Percentiles rank a stretch among this genome's conserved stretches.
Evolutionary conservation across 2,797 vertebrate species (phyloP).

Genomic region (Sylvilagus floridanus): DNA sequence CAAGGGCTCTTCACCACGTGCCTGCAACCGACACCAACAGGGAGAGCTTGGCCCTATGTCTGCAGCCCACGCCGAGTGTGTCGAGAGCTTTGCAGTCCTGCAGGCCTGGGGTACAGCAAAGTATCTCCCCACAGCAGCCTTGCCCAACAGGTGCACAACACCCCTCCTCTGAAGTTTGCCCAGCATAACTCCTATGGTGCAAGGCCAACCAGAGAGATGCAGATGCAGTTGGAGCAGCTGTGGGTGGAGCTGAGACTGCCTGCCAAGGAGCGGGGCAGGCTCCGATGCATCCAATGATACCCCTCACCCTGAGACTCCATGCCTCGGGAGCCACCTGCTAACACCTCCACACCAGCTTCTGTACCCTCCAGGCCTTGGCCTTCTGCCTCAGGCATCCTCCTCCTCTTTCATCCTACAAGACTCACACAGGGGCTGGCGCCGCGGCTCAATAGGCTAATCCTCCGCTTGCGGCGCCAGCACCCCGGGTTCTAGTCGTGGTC

Average conservation of each 20-base stretch:
- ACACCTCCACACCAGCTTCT: not conserved
- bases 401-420: not conserved
- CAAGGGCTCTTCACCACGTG: rapidly evolving
- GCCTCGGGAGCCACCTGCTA: not conserved
- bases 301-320: too few species aligned
- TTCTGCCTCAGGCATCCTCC: not conserved
- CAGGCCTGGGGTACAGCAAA: not conserved
- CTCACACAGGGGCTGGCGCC: not conserved
- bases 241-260: not conserved
- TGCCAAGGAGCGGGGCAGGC: not conserved
- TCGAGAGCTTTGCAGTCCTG: not conserved
- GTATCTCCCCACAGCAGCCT: not conserved
- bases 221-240: not conserved
- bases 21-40: not conserved
- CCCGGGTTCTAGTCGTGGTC: too few species aligned
- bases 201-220: not conserved
- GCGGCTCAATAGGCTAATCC: too few species aligned
- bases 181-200: not conserved
- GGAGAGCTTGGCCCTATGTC: not conserved
- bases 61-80: not conserved
- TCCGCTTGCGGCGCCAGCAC: too few species aligned
- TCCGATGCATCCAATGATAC: not conserved
- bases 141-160: not conserved
- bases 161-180: not conserved
- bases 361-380: not conserved